These are phyloP conservation scores for Atrichornis clamosus DNA, from an alignment of 2,113 vertebrate species.

Conservation along the genomic window DNA sequence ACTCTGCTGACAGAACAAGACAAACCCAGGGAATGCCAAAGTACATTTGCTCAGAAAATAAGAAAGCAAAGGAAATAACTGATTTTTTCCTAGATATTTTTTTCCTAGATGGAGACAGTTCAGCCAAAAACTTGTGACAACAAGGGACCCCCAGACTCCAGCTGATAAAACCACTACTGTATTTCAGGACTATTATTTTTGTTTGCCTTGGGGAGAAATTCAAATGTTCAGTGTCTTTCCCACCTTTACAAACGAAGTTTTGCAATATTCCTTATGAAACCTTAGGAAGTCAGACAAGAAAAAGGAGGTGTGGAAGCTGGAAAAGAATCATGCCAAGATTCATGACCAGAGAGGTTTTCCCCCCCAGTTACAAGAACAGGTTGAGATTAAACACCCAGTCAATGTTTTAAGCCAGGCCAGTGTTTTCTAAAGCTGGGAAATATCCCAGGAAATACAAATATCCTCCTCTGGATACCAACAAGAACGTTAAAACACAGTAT, in stretches of 20 bases:
- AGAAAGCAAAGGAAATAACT: not conserved
- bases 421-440: not conserved
- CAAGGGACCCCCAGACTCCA: not conserved
- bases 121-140: not conserved
- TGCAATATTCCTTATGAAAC: not conserved
- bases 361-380: not conserved
- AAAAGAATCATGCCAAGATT: not conserved
- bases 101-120: not conserved
- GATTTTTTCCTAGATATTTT: not conserved
- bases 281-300: not conserved
- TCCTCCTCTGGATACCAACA: not conserved
- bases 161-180: fast-evolving
- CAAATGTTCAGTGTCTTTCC: not conserved
- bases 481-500: not conserved
- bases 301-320: not conserved
- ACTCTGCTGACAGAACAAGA: not conserved
- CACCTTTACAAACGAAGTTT: not conserved
- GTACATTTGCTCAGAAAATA: not conserved
- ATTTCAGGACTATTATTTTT: not conserved
- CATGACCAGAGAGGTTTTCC: no score
- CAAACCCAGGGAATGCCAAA: not conserved
- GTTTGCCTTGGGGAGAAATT: not conserved
- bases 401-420: not conserved
- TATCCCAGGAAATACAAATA: not conserved
- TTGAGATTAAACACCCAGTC: not conserved